These are phyloP conservation scores for Ganaspis sp. DNA, from an alignment of 1,140 invertebrate species.

Conservation along the genomic window DNA sequence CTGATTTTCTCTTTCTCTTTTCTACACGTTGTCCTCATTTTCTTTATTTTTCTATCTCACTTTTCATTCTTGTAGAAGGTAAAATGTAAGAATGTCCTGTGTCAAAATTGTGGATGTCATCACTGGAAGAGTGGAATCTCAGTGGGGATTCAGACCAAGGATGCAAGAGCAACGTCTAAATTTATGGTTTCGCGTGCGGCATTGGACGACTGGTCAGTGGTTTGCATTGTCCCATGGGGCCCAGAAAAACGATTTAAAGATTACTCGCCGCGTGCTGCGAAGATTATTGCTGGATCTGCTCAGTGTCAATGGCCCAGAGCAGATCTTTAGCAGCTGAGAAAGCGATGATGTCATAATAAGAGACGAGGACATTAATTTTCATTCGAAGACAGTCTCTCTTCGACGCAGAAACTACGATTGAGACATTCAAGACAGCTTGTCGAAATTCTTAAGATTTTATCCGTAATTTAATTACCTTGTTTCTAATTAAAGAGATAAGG, in stretches of 20 bases:
- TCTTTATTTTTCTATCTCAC: conserved; percentile 39
- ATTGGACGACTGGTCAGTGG: conserved; percentile 36
- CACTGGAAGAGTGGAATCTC: conserved; percentile 53
- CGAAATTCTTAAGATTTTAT: conserved; percentile 16
- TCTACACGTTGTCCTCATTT: conserved; percentile 35
- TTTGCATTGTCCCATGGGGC: conserved; percentile 50
- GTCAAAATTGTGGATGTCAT: conserved; percentile 61
- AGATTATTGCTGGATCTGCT: conserved; percentile 36
- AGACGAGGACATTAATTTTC: conserved; percentile 18
- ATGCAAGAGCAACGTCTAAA: conserved; percentile 47
- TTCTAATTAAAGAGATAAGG: conserved; percentile 15
- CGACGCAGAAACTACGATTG: background rate
- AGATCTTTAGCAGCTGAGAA: background rate
- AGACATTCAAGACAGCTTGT: conserved; percentile 1
- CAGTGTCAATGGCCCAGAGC: conserved; percentile 1
- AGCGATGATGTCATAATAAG: conserved; percentile 14
- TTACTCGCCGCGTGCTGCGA: conserved; percentile 28
- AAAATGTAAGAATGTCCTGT: conserved; percentile 54
- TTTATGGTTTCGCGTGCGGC: conserved; percentile 59
- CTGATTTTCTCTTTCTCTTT: conserved; percentile 42
- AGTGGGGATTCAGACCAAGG: conserved; percentile 50
- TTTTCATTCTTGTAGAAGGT: conserved; percentile 19
- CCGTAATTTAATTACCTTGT: background rate
- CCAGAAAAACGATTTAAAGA: conserved; percentile 3
- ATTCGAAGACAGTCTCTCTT: conserved; percentile 8